Conservation (phyloP, 2,888 invertebrate genomes). For the Lottia scabra region DNA sequence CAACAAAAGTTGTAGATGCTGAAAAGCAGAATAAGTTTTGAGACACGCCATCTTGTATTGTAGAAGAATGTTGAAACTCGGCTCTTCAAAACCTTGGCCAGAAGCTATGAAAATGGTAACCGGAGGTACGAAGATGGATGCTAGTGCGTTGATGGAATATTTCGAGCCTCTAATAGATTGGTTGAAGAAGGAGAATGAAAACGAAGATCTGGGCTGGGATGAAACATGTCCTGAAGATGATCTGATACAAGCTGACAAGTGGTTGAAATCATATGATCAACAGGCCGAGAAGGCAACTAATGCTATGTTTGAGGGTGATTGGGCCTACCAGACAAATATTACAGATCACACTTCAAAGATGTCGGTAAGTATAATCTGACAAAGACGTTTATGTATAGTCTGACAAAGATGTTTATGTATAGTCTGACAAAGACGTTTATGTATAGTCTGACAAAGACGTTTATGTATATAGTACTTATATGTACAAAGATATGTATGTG, state of each 20-base stretch:
- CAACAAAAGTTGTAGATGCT: too few relatives aligned
- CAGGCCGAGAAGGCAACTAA: conserved; percentile 29
- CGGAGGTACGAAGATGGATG: conserved; percentile 77
- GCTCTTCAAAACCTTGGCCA: conserved; percentile 72
- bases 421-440: too few relatives aligned
- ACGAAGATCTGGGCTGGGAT: conserved; percentile 37
- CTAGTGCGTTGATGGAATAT: conserved; percentile 82
- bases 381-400: background rate
- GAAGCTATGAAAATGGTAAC: conserved; percentile 85
- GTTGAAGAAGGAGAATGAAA: conserved; percentile 74
- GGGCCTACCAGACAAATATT: conserved; percentile 16
- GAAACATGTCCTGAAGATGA: conserved; percentile 35
- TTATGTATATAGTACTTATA: too few relatives aligned
- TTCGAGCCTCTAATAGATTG: conserved; percentile 83
- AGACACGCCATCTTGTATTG: conserved; percentile 7
- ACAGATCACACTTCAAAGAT: conserved; percentile 6
- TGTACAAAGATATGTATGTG: too few relatives aligned
- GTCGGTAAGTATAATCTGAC: background rate
- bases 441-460: too few relatives aligned
- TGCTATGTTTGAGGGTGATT: conserved; percentile 22
- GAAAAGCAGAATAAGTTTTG: too few relatives aligned
- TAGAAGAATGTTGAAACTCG: conserved; percentile 67
- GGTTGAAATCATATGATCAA: conserved; percentile 43
- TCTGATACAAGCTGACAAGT: conserved; percentile 36
- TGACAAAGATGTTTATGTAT: too few relatives aligned